Percentiles rank a stretch among this genome's conserved stretches.
phyloP scores from a whole-genome alignment of 2,113 vertebrate genomes.

The Argyrosomus japonicus region DNA sequence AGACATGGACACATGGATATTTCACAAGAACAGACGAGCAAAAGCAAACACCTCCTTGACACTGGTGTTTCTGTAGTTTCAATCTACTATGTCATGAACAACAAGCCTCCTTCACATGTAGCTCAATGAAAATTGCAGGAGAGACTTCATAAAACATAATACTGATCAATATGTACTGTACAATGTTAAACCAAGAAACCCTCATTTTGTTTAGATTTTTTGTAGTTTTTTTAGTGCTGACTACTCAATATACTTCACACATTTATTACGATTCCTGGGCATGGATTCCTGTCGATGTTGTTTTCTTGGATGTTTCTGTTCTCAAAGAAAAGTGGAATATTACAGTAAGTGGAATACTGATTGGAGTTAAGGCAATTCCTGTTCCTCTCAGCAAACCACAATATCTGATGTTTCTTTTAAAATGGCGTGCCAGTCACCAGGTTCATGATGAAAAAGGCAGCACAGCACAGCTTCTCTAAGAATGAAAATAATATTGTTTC shows the following conservation, averaged over 20 bases:
- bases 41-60: too few relatives aligned
- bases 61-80: too few relatives aligned
- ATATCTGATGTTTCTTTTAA: slow-evolving; percentile 6
- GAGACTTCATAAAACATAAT: too few relatives aligned
- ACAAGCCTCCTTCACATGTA: too few relatives aligned
- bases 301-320: not conserved
- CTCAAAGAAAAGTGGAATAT: not conserved
- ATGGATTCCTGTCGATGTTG: not conserved
- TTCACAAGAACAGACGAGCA: too few relatives aligned
- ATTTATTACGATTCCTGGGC: not conserved
- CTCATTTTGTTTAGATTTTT: not conserved
- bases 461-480: not conserved
- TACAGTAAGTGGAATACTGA: slow-evolving; percentile 18
- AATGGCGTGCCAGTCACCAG: slow-evolving; percentile 4
- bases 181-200: not conserved
- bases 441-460: not conserved
- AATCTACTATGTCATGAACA: too few relatives aligned
- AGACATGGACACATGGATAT: too few relatives aligned
- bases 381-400: slow-evolving; percentile 7
- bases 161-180: not conserved
- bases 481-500: not conserved
- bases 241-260: not conserved
- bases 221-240: not conserved
- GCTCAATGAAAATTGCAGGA: too few relatives aligned
- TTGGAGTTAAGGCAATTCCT: not conserved